Base-by-base conservation (phyloP, 2,888 invertebrate genomes). In the Cyaniris semiargus region DNA sequence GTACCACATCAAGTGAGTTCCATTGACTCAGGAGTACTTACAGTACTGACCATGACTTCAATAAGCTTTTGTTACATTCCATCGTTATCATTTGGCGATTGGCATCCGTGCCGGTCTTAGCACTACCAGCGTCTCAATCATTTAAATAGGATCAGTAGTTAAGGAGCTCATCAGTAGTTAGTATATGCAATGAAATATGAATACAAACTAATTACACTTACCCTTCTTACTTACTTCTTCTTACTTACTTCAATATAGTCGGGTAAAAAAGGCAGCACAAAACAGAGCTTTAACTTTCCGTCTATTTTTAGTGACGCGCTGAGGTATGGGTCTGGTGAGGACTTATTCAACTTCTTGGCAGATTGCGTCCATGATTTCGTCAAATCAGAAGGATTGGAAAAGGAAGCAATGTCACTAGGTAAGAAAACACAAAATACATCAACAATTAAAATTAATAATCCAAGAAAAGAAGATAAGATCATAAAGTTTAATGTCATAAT, bases 311-410 rank as follows among this genome's bases (percentile, higher is more conserved):
- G 95, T 77, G 95, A 96, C 78, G 93, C 94, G 71, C 85, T 96
- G 53, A 92, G 96, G 21, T 81, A 95, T 21, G 96, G 96, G 0
- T 93, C 95, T 1, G 96, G 96, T 6, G 92, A 92, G 76, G 93
- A 94, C 74, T 91, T 97, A 58, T 97, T 97, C 88, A 96, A 97
- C 86, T 96, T 96, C 89, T 93, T 97, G 78, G 97, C 97, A 0
- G 95, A 95, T 81, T 96, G 97, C 87, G 96, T 97, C 80, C 94
- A 95, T 79, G 95, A 96, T 85, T 97, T 97, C 89, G 92, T 97
- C 76, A 90, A 90, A 38, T 92, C 94, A 66, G 94, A 96, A 82
- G 94, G 95, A 80, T 92, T 96, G 88, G 94, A 94, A 83, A 88
- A 94, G 18, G 88, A 90, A 78, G 90, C 92, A 80, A 90, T 97